phyloP scores from a whole-genome alignment of 1,140 invertebrate species.

The Rhopalosiphum maidis region DNA sequence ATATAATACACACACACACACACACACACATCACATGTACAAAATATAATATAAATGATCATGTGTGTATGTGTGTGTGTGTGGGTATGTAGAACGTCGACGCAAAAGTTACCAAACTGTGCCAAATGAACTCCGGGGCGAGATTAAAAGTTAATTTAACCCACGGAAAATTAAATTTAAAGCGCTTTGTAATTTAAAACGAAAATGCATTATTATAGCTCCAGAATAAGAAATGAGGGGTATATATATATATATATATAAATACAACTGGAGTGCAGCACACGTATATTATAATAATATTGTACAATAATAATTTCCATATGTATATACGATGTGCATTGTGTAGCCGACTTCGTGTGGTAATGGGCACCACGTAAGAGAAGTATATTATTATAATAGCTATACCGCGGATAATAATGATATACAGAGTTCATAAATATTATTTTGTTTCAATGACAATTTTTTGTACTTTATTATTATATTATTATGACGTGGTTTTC shows the following conservation, averaged over 20 bases:
- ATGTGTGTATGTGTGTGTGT: background rate
- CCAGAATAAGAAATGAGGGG: background rate
- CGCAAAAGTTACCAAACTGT: background rate
- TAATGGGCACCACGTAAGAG: background rate
- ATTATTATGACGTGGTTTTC: background rate
- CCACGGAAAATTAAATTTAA: conserved; percentile 14
- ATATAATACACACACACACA: background rate
- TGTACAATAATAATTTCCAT: background rate
- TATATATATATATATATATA: background rate
- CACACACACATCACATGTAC: background rate
- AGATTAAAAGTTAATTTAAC: conserved; percentile 33
- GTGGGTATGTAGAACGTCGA: background rate
- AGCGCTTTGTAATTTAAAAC: conserved; percentile 18
- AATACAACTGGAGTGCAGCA: background rate
- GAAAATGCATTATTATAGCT: background rate
- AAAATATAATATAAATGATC: background rate
- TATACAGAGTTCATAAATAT: background rate
- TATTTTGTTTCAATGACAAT: background rate
- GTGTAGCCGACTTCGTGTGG: background rate
- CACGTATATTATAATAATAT: background rate
- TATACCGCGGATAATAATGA: background rate
- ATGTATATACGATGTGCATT: background rate
- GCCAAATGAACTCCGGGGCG: background rate
- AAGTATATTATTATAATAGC: background rate
- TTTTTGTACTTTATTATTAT: background rate